A percentile compares a stretch with the other conserved stretches of the same genome.
These are phyloP conservation scores for Trinectes maculatus DNA, from an alignment of 2,113 vertebrate species.

Conservation along the genomic window DNA sequence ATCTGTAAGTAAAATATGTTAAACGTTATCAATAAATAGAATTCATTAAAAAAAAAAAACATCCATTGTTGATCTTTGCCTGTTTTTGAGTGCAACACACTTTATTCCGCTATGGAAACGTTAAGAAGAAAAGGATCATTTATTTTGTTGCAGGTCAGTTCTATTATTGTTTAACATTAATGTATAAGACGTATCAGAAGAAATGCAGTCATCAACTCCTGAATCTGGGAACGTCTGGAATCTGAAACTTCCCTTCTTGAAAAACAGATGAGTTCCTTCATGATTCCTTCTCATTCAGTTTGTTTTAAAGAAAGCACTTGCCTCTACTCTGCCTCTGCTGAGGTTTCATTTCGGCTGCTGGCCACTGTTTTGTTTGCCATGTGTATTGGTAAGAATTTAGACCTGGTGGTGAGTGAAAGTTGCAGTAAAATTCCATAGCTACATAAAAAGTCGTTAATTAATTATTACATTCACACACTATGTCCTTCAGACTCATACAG, in stretches of 20 bases:
- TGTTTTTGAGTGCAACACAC: not conserved
- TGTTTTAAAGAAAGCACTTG: constrained; percentile 22
- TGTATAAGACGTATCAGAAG: not conserved
- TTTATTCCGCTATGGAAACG: not conserved
- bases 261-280: constrained; percentile 6
- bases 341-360: constrained; percentile 14
- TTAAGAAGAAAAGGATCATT: not conserved
- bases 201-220: no score
- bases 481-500: constrained; percentile 4
- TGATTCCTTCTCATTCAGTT: constrained; percentile 25
- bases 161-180: not conserved
- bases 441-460: constrained; percentile 27
- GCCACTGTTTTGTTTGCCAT: constrained; percentile 18
- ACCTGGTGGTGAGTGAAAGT: constrained; percentile 16
- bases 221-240: no score
- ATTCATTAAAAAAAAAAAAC: constrained; percentile 58
- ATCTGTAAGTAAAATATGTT: constrained; percentile 78
- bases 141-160: not conserved
- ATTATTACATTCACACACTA: constrained; percentile 8
- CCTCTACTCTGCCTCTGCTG: constrained; percentile 6
- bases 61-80: not conserved
- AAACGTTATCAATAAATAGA: constrained; percentile 80
- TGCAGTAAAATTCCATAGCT: constrained; percentile 25
- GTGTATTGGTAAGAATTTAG: constrained; percentile 6
- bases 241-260: no score